A percentile compares a stretch with the other conserved stretches of the same genome.
Conservation (phyloP, 2,888 invertebrate genomes). For the Phortica magna region DNA sequence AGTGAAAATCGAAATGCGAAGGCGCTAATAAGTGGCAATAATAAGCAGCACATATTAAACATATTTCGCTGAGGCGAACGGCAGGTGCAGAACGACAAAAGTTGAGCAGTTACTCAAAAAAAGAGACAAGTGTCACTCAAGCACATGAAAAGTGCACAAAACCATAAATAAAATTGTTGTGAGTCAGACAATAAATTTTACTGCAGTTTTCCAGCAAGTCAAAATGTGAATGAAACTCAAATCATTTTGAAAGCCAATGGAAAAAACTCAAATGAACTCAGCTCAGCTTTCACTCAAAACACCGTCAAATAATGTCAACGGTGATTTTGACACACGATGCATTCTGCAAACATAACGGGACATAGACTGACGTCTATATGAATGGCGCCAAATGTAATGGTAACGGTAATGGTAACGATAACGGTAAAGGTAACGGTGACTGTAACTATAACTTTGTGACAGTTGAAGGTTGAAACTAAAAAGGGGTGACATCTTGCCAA, state of each 20-base stretch:
- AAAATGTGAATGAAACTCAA: too few relatives aligned
- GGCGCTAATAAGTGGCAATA: neutral
- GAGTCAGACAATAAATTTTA: too few relatives aligned
- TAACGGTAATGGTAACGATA: neutral
- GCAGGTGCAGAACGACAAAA: neutral
- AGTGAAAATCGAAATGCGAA: neutral
- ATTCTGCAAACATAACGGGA: neutral
- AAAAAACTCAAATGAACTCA: neutral
- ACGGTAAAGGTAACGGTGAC: neutral
- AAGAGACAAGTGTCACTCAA: too few relatives aligned
- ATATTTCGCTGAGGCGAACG: neutral
- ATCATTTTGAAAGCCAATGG: too few relatives aligned
- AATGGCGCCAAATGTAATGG: neutral
- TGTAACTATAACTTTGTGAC: conserved; percentile 6
- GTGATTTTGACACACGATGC: neutral
- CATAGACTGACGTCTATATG: neutral
- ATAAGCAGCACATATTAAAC: neutral
- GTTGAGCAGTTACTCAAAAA: neutral
- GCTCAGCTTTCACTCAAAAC: neutral
- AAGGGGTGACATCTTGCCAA: conserved; percentile 34
- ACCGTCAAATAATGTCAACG: neutral
- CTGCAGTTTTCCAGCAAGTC: too few relatives aligned
- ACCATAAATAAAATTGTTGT: too few relatives aligned
- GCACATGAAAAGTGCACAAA: too few relatives aligned
- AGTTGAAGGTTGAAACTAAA: conserved; percentile 15